Percentiles rank a stretch among this genome's conserved stretches.
Evolutionary conservation across 2,113 vertebrate species (phyloP).

Genomic region (Crotalus tigris): DNA sequence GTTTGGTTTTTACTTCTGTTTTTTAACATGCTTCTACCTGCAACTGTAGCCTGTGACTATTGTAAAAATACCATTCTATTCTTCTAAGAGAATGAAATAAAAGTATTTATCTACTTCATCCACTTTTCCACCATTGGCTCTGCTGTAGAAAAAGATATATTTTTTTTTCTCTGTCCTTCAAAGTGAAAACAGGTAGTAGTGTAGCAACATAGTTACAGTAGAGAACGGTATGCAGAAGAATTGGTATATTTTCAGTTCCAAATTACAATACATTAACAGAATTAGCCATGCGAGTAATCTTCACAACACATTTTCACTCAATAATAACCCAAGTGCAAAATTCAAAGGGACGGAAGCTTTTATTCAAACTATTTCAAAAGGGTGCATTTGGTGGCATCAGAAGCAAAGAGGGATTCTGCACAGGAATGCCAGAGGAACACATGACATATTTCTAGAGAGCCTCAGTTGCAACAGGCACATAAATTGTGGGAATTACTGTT

Average conservation of each 20-base stretch:
- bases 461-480: neutral
- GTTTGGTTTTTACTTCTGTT: neutral
- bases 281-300: neutral
- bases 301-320: neutral
- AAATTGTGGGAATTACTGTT: neutral
- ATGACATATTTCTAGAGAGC: neutral
- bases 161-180: neutral
- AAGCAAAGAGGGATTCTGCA: neutral
- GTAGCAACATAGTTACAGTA: neutral
- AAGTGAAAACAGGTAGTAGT: neutral
- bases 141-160: neutral
- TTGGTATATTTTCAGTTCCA: neutral
- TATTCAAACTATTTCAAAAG: neutral
- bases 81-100: neutral
- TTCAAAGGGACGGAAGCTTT: neutral
- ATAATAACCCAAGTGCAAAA: neutral
- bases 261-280: neutral
- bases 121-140: neutral
- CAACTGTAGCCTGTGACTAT: neutral
- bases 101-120: neutral
- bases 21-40: neutral
- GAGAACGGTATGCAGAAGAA: neutral
- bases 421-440: neutral
- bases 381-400: neutral
- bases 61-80: neutral